phyloP scores from a whole-genome alignment of 2,797 vertebrate genomes.

The Coluber constrictor region DNA sequence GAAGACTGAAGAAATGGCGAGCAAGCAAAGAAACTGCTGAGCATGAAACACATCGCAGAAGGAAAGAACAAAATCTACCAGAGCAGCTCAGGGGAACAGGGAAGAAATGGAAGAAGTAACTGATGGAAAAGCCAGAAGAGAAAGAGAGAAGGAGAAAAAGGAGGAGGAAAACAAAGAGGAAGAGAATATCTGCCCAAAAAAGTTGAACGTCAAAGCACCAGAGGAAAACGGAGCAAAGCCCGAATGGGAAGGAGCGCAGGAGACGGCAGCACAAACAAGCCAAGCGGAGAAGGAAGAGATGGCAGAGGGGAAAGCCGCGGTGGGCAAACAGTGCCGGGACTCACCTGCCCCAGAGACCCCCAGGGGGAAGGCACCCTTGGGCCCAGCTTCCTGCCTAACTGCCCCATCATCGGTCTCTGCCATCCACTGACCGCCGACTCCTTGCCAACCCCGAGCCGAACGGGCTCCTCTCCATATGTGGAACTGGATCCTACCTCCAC shows the following conservation, averaged over 20 bases:
- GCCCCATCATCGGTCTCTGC: background rate
- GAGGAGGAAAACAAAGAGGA: background rate
- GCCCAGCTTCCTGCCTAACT: background rate
- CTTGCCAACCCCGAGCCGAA: background rate
- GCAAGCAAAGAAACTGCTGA: background rate
- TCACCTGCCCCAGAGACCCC: background rate
- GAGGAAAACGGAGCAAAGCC: background rate
- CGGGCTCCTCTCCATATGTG: conserved; percentile 6
- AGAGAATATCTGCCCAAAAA: too few species aligned
- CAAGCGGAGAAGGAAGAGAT: background rate
- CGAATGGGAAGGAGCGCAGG: too few species aligned
- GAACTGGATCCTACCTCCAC: conserved; percentile 27
- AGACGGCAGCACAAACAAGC: background rate
- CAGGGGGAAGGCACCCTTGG: background rate
- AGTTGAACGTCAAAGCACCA: background rate
- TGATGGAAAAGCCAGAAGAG: background rate
- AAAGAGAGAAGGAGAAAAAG: background rate
- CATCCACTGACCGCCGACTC: background rate
- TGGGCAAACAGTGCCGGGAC: background rate
- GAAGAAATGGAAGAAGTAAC: background rate
- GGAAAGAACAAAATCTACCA: background rate
- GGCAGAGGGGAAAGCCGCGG: background rate
- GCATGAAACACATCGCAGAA: background rate
- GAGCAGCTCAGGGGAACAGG: background rate
- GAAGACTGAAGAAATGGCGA: background rate